Evolutionary conservation across 1,140 invertebrate species (phyloP).

Genomic region (Marisa cornuarietis): DNA sequence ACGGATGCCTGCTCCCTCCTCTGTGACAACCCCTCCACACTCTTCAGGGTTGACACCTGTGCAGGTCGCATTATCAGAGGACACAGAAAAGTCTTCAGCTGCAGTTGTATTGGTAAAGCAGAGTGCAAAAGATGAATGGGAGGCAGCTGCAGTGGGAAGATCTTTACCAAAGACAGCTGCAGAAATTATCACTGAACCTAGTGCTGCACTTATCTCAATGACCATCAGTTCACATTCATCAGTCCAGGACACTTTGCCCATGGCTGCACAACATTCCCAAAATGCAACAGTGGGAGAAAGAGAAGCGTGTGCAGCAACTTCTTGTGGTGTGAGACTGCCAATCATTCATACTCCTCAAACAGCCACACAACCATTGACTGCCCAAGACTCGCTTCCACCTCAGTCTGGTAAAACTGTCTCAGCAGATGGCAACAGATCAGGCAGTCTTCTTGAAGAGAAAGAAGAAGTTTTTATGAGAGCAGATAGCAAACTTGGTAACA

Average conservation of each 20-base stretch:
- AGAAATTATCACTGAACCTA: not conserved
- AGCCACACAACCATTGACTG: no score
- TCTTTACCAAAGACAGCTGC: not conserved
- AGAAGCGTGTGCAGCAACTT: no score
- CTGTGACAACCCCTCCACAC: no score
- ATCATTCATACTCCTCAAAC: no score
- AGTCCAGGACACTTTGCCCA: not conserved
- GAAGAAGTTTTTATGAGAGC: not conserved
- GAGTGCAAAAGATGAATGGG: constrained; percentile 14
- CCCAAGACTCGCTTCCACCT: no score
- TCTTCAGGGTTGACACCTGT: no score
- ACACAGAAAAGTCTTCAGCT: no score
- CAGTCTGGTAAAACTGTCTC: not conserved
- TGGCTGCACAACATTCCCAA: no score
- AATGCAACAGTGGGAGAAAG: no score
- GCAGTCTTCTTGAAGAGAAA: not conserved
- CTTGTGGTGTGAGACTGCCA: no score
- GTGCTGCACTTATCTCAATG: not conserved
- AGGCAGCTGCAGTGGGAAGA: not conserved
- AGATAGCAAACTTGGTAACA: not conserved
- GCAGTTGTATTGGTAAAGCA: not conserved
- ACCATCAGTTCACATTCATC: not conserved
- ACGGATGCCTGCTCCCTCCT: not conserved
- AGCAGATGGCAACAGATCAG: not conserved
- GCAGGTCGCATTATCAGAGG: no score